Base-by-base conservation (phyloP, 1,140 invertebrate species). In the Thaumatotibia leucotreta region DNA sequence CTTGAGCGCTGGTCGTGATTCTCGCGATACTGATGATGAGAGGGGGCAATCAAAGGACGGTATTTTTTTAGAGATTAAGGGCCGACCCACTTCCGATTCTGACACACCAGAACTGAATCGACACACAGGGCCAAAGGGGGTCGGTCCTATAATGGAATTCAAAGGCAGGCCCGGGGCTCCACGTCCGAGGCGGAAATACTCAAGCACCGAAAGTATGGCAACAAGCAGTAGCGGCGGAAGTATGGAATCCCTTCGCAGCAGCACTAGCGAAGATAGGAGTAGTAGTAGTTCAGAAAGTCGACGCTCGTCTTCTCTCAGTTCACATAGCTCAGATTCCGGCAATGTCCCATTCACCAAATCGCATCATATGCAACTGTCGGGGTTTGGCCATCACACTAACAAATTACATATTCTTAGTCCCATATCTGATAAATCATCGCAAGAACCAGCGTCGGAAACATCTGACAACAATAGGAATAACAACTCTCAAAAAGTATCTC, bases 341-440 rank as follows among this genome's bases (percentile, higher is more conserved):
- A 92, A 93, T 80, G 92, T 92, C 49, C 92, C 89, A 33, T 92
- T 92, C 69, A 92, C 92, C 31, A 92, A 92, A 65, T 93, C 91
- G 54, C 92, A 93, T 75, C 92, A 93, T 62, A 91, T 92, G 65
- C 93, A 93, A 68, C 79, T 94, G 68, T 93, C 93, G 67, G 94
- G 93, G 52, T 95, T 94, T 75, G 92, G 93, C 14, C 93, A 94
- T 68, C 94, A 95, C 79, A 92, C 94, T 8, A 93, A 92, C 78
- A 96, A 97, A 80, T 84, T 97, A 69, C 95, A 97, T 80, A 96
- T 97, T 74, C 92, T 97, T 11, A 97, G 96, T 64, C 96, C 96
- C 4, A 97, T 97, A 75, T 97, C 96, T 24, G 96, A 97, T 85
- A 97, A 97, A 81, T 97, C 96, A n/a, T 96, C 95, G 1, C 95